A percentile compares a stretch with the other conserved stretches of the same genome.
phyloP scores from a whole-genome alignment of 2,797 vertebrate genomes.

The Echeneis naucrates region DNA sequence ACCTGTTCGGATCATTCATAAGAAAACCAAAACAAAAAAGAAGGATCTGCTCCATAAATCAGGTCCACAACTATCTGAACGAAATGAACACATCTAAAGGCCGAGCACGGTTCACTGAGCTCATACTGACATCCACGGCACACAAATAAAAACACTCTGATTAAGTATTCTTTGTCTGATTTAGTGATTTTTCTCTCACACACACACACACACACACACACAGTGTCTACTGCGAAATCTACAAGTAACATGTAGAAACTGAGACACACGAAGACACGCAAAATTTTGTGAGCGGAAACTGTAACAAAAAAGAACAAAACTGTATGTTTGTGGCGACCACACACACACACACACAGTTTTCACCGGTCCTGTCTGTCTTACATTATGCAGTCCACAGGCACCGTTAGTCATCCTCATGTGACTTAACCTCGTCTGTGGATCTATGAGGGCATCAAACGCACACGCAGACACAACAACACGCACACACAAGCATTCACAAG shows the following conservation, averaged over 20 bases:
- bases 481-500: constrained; percentile 28
- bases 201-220: not conserved
- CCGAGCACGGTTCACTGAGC: not conserved
- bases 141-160: too few relatives aligned
- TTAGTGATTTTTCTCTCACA: not conserved
- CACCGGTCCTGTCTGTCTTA: constrained; percentile 40
- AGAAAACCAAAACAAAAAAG: not conserved
- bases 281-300: constrained; percentile 36
- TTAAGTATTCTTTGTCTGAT: not conserved
- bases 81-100: too few relatives aligned
- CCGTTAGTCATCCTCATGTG: constrained; percentile 67
- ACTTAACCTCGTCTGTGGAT: constrained; percentile 53
- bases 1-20: not conserved
- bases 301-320: constrained; percentile 38
- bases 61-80: not conserved
- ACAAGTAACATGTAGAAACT: constrained; percentile 8
- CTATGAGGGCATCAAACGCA: constrained; percentile 40
- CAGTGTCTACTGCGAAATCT: not conserved
- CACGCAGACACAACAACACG: constrained; percentile 8
- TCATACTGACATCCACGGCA: not conserved
- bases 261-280: constrained; percentile 15
- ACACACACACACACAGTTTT: constrained; percentile 6
- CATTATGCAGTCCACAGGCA: constrained; percentile 54
- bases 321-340: too few relatives aligned
- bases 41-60: too few relatives aligned